phyloP scores from a whole-genome alignment of 2,888 invertebrate species.

The Subacronicta megacephala region DNA sequence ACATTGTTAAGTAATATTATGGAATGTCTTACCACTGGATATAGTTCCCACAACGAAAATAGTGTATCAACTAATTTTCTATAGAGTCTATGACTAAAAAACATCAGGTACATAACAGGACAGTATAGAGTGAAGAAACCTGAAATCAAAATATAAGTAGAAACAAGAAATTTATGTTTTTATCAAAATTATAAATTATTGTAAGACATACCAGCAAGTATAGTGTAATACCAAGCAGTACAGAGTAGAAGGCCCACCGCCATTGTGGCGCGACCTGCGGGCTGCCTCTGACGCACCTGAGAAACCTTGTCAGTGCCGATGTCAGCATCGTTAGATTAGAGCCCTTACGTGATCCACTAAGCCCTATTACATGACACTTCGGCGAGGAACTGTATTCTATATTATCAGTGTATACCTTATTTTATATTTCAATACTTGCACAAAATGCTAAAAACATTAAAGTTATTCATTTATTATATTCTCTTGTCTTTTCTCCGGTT shows the following conservation, averaged over 20 bases:
- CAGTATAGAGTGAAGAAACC: slow-evolving; percentile 91
- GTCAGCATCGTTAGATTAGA: slow-evolving; percentile 72
- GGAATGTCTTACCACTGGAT: slow-evolving; percentile 92
- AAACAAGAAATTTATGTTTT: slow-evolving; percentile 15
- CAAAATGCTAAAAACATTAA: not conserved
- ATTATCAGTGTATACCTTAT: slow-evolving; percentile 33
- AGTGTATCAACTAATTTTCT: slow-evolving; percentile 92
- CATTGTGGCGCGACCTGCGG: slow-evolving; percentile 70
- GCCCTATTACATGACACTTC: slow-evolving; percentile 65
- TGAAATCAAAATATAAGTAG: slow-evolving; percentile 67
- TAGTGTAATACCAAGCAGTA: slow-evolving; percentile 83
- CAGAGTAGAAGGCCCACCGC: slow-evolving; percentile 79
- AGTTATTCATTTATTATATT: not conserved
- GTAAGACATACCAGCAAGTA: slow-evolving; percentile 76
- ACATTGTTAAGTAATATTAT: slow-evolving; percentile 9
- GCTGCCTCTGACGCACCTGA: slow-evolving; percentile 60
- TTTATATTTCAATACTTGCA: slow-evolving; percentile 13
- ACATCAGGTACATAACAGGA: slow-evolving; percentile 92
- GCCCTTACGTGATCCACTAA: slow-evolving; percentile 76
- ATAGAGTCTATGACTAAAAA: slow-evolving; percentile 92
- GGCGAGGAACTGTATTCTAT: slow-evolving; percentile 43
- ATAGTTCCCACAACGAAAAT: slow-evolving; percentile 95
- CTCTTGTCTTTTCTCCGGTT: slow-evolving; percentile 9
- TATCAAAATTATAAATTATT: not conserved
- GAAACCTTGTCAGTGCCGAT: slow-evolving; percentile 71